Conservation (phyloP, 92 coral and sea anemone genomes). For the Anthopleura xanthogrammica region DNA sequence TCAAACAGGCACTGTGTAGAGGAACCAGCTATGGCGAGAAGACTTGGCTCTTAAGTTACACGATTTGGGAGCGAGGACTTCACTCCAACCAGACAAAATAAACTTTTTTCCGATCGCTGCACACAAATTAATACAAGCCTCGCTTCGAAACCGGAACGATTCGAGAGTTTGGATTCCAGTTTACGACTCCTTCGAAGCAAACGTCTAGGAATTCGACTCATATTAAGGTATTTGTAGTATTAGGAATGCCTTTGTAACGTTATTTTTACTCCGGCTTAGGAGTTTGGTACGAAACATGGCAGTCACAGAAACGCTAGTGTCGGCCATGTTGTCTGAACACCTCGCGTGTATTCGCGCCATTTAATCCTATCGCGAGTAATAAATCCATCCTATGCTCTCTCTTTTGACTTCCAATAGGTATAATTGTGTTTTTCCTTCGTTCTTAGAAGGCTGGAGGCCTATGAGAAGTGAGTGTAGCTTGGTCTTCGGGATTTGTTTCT, state of each 20-base stretch:
- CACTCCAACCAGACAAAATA: constrained; percentile 80
- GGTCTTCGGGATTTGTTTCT: constrained; percentile 10
- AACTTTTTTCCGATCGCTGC: constrained; percentile 82
- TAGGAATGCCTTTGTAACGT: constrained; percentile 15
- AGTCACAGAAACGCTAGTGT: constrained; percentile 25
- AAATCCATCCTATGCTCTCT: constrained; percentile 7
- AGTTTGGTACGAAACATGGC: constrained; percentile 17
- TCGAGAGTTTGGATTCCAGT: constrained; percentile 31
- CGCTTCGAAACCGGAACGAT: constrained; percentile 49
- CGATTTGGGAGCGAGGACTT: constrained; percentile 26
- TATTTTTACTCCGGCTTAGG: constrained; percentile 1
- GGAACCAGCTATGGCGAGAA: constrained; percentile 19
- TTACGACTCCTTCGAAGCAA: background rate
- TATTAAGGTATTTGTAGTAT: constrained; percentile 52
- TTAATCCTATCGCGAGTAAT: constrained; percentile 15
- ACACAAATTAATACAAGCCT: constrained; percentile 63
- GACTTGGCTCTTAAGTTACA: constrained; percentile 23
- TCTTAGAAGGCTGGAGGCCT: background rate
- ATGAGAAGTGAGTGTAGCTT: constrained; percentile 16
- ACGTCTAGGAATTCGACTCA: constrained; percentile 21
- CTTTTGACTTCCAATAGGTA: background rate
- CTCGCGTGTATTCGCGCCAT: constrained; percentile 56
- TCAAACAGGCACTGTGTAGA: constrained; percentile 31
- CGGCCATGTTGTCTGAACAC: constrained; percentile 42
- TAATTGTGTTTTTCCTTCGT: constrained; percentile 5